Percentiles rank a stretch among this genome's conserved stretches.
phyloP scores from a whole-genome alignment of 2,797 vertebrate species.

The Syngnathus rostellatus region DNA sequence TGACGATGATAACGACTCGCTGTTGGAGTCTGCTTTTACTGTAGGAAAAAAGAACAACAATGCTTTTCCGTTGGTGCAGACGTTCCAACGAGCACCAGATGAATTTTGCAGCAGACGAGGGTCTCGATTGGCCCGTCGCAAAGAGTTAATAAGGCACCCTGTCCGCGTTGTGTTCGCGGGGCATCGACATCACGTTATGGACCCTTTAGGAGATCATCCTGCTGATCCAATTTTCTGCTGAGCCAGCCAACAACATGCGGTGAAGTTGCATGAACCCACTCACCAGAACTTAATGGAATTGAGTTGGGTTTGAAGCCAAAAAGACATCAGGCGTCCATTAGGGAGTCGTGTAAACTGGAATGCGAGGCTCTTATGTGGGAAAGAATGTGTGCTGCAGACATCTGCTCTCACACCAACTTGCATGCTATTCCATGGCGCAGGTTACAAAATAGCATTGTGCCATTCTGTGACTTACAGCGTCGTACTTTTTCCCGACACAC shows the following conservation, averaged over 20 bases:
- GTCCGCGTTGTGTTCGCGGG: neutral
- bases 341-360: slow-evolving; percentile 37
- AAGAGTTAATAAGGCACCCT: neutral
- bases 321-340: slow-evolving; percentile 64
- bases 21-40: neutral
- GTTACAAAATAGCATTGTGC: slow-evolving; percentile 4
- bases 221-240: slow-evolving; percentile 42
- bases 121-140: neutral
- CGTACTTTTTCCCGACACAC: slow-evolving; percentile 10
- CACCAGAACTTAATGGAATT: slow-evolving; percentile 61
- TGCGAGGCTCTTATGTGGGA: slow-evolving; percentile 17
- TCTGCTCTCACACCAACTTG: neutral
- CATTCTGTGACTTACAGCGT: slow-evolving; percentile 32
- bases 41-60: neutral
- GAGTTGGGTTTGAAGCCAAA: slow-evolving; percentile 54
- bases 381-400: slow-evolving; percentile 5
- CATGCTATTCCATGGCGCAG: neutral
- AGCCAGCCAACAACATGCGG: slow-evolving; percentile 43
- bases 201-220: slow-evolving; percentile 28
- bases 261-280: slow-evolving; percentile 45
- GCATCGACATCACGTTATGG: slow-evolving; percentile 33
- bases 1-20: neutral
- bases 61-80: neutral
- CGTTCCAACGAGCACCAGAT: neutral
- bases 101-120: neutral